A percentile compares a stretch with the other conserved stretches of the same genome.
Evolutionary conservation across 2,797 vertebrate genomes (phyloP).

Genomic region (Sebastes vulpes): DNA sequence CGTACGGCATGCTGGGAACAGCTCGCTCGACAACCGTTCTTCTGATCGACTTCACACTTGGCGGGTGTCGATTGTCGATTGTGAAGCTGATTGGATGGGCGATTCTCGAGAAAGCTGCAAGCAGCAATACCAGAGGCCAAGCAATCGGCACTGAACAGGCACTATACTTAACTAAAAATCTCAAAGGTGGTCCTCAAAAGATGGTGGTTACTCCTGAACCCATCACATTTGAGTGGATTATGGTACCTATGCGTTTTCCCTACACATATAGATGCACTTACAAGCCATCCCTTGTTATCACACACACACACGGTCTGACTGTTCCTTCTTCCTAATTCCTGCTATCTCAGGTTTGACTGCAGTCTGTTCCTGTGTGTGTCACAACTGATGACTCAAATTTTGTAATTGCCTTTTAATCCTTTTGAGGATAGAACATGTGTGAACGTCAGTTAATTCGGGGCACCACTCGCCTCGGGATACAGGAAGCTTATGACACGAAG

Average conservation of each 20-base stretch:
- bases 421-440: conserved; percentile 43
- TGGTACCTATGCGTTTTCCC: not conserved
- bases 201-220: not conserved
- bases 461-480: conserved; percentile 20
- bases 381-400: conserved; percentile 61
- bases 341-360: conserved; percentile 43
- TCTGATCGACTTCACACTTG: not conserved
- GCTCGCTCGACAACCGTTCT: not conserved
- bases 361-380: conserved; percentile 35
- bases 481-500: conserved; percentile 26
- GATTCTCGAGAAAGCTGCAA: not conserved
- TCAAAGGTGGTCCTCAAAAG: not conserved
- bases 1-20: no score
- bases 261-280: not conserved
- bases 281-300: not conserved
- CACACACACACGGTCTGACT: not conserved
- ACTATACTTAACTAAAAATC: not conserved
- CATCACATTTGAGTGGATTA: conserved; percentile 6
- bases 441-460: conserved; percentile 40
- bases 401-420: conserved; percentile 70
- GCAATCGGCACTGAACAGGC: not conserved
- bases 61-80: not conserved
- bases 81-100: not conserved
- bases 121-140: not conserved
- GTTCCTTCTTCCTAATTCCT: conserved; percentile 21